Evolutionary conservation across 1,140 invertebrate genomes (phyloP), one percentile per base, ranked within the genome.

Genomic region (Ganaspis sp.): DNA sequence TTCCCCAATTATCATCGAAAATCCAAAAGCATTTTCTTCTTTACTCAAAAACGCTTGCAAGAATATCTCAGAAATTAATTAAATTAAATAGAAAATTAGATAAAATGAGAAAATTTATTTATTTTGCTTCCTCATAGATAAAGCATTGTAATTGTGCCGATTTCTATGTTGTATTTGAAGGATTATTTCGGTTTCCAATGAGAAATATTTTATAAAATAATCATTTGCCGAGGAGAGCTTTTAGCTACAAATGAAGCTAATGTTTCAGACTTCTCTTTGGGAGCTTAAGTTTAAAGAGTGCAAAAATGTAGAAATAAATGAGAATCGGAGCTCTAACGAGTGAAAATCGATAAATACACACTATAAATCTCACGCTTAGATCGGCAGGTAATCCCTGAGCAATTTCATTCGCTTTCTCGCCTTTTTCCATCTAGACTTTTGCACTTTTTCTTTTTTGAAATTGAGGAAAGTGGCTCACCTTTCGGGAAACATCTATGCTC

Each of bases 351-450:
- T 29, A 64, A 29, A 64, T 49, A 17, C 17, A 29, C 29, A 9
- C 23, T 64, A 64, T 64, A 64, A 64, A 64, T 64, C 58, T 21
- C 15, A 64, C 15, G 23, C 11, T 64, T 29, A 29, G 58, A 64
- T 34, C 23, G 58, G 15, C 26, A 64, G 58, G 58, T 64, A 64
- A 64, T 64, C 58, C 58, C 58, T 15, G 54, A 58, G 54, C 21
- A 58, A 58, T 58, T 26, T 23, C 21, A 19, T 29, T 58, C 17
- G 53, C 21, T 64, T 64, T 64, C 58, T 64, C 58, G 23, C 58
- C 58, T 49, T 29, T n/a, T 64, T 64, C 23, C 23, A 64, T 29
- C 58, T n/a, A 11, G 23, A 29, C 26, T 26, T 58, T 58, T 45
- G 11, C 42, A 12, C 11, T 15, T 58, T 54, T 54, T 54, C 9